These are phyloP conservation scores for Lysandra bellargus DNA, from an alignment of 2,888 invertebrate species.

Conservation along the genomic window DNA sequence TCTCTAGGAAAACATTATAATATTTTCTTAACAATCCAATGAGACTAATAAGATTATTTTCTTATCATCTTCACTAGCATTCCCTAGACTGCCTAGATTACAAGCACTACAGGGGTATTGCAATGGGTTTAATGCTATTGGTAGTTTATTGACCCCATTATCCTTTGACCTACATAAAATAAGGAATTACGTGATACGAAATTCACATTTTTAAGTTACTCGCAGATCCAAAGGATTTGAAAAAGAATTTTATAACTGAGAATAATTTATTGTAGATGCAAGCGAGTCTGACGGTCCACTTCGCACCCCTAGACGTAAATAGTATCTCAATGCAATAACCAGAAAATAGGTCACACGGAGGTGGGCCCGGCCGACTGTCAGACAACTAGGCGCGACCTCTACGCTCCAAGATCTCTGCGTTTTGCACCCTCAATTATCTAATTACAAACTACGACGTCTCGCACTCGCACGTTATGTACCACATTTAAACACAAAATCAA, in stretches of 20 bases:
- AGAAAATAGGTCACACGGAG: constrained; percentile 80
- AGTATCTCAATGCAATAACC: constrained; percentile 76
- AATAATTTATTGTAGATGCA: constrained; percentile 40
- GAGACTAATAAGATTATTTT: background rate
- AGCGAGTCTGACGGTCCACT: constrained; percentile 65
- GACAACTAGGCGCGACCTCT: constrained; percentile 64
- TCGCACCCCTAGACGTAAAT: constrained; percentile 73
- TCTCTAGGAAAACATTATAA: background rate
- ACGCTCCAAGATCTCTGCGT: constrained; percentile 53
- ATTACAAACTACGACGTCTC: constrained; percentile 45
- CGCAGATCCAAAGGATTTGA: background rate
- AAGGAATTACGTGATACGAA: background rate
- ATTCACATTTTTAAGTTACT: background rate
- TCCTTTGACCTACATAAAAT: constrained; percentile 35
- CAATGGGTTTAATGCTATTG: background rate
- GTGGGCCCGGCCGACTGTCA: constrained; percentile 64
- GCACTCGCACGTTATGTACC: background rate
- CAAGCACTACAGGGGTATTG: background rate
- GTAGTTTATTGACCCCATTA: constrained; percentile 28
- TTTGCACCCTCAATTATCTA: constrained; percentile 59
- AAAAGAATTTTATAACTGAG: background rate
- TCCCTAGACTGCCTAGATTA: background rate
- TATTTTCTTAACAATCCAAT: background rate
- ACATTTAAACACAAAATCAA: constrained; percentile 50
- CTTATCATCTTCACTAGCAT: background rate